phyloP scores from a whole-genome alignment of 2,888 invertebrate species.

The Trachelus tabidus region DNA sequence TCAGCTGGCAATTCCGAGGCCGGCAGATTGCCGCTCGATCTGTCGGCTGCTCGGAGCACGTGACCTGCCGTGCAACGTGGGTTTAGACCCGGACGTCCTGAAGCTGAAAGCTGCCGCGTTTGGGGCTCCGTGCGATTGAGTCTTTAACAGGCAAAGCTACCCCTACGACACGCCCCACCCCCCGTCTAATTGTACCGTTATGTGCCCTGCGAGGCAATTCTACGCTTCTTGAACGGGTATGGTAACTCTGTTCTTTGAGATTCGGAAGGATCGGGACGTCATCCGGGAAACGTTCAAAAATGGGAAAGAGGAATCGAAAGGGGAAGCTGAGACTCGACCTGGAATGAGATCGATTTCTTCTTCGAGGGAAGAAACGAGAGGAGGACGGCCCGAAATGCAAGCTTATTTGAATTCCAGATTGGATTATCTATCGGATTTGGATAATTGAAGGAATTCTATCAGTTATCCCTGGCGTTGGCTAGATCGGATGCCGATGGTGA shows the following conservation, averaged over 20 bases:
- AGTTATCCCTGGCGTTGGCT: constrained; percentile 38
- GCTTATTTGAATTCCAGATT: constrained; percentile 61
- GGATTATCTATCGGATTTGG: constrained; percentile 59
- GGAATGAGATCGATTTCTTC: background rate
- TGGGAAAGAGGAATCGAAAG: background rate
- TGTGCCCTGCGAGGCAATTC: no score
- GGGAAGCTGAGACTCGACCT: background rate
- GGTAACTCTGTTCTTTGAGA: no score
- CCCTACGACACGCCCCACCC: no score
- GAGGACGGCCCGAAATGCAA: background rate
- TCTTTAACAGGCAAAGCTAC: no score
- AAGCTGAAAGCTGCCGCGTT: no score
- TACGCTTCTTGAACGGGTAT: no score
- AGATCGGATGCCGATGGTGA: constrained; percentile 14
- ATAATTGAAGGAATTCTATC: constrained; percentile 56
- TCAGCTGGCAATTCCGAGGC: constrained; percentile 53
- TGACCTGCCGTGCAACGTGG: no score
- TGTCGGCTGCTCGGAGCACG: no score
- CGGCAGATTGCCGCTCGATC: constrained; percentile 48
- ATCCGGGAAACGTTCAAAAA: constrained; percentile 11
- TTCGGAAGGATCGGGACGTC: background rate
- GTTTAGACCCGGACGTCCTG: no score
- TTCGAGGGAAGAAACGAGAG: no score
- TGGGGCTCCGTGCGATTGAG: no score
- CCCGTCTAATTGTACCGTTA: no score